phyloP scores from a whole-genome alignment of 1,140 invertebrate species.

The Diploscapter pachys region DNA sequence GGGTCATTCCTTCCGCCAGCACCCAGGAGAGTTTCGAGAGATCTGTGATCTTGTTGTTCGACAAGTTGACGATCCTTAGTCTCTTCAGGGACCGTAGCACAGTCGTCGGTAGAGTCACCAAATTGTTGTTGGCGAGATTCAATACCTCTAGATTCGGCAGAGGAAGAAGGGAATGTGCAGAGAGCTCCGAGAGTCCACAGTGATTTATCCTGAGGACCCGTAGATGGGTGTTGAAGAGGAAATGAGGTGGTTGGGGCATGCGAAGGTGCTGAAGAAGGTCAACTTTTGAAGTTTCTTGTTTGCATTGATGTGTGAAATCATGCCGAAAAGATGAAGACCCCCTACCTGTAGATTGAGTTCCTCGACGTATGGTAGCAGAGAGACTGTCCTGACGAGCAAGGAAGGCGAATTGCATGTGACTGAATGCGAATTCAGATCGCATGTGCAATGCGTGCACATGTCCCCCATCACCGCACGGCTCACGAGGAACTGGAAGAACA shows the following conservation, averaged over 20 bases:
- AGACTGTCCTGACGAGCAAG: slow-evolving; percentile 21
- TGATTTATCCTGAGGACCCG: slow-evolving; percentile 12
- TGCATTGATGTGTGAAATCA: too few species aligned
- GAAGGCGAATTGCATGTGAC: slow-evolving; percentile 18
- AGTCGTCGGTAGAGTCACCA: slow-evolving; percentile 26
- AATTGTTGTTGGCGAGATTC: slow-evolving; percentile 24
- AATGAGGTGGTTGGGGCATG: slow-evolving; percentile 23
- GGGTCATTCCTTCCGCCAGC: slow-evolving; percentile 17
- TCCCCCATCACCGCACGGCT: too few species aligned
- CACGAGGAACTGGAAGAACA: too few species aligned
- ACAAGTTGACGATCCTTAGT: slow-evolving; percentile 30
- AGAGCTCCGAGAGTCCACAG: slow-evolving; percentile 17
- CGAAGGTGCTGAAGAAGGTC: too few species aligned
- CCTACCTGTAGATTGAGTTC: slow-evolving; percentile 3
- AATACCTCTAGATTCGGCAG: slow-evolving; percentile 20
- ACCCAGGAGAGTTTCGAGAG: slow-evolving; percentile 19
- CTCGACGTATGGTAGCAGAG: slow-evolving; percentile 20
- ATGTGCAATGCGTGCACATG: slow-evolving; percentile 22
- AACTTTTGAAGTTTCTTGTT: too few species aligned
- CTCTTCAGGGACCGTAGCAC: slow-evolving; percentile 21
- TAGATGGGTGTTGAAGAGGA: slow-evolving; percentile 25
- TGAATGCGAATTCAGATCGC: slow-evolving; percentile 18
- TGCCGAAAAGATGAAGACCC: too few species aligned
- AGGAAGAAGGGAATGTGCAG: slow-evolving; percentile 18
- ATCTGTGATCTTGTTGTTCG: slow-evolving; percentile 26